Evolutionary conservation across 1,140 invertebrate genomes (phyloP), one percentile per base, ranked within the genome.

Genomic region (Antheraea pernyi): DNA sequence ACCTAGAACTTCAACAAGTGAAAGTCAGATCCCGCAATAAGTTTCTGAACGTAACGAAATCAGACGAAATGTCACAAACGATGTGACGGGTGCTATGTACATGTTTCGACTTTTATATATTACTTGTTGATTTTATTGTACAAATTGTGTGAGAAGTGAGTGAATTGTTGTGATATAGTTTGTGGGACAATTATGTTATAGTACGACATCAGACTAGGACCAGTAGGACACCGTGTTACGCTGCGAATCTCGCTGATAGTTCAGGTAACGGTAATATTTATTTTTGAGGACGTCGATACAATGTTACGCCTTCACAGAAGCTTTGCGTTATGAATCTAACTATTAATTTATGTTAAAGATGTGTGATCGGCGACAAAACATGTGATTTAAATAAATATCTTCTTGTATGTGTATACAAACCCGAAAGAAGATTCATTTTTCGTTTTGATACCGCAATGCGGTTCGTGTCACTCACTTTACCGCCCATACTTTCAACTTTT

Each of bases 181-280:
- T 18, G 9, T 59, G 60, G 68, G 73, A 81, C 67, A 84, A 80
- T 59, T 78, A 90, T 90, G 88, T 69, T 82, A 80, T 80, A 84
- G 76, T 78, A 72, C 58, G 74, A 64, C 68, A 75, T 79, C 76
- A 82, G 78, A 64, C 77, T 72, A 65, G 77, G 71, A 67, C 30
- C 70, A 67, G 66, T 70, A 68, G 64, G 71, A 73, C 69, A 74
- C 71, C 75, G 72, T 67, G 66, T 76, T 72, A 68, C 67, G 66
- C 72, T 73, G 75, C 72, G 74, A 64, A 77, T 72, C 77, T 79
- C 72, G 70, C 79, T 74, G 66, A 83, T 82, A 79, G 77, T 77
- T 78, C 84, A 89, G 88, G 89, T 91, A 91, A 91, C 89, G 89
- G 89, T 88, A 91, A 79, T 78, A 78, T 85, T 86, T 84, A 80